These are phyloP conservation scores for Thelaira solivaga DNA, from an alignment of 2,888 invertebrate species.

Conservation along the genomic window DNA sequence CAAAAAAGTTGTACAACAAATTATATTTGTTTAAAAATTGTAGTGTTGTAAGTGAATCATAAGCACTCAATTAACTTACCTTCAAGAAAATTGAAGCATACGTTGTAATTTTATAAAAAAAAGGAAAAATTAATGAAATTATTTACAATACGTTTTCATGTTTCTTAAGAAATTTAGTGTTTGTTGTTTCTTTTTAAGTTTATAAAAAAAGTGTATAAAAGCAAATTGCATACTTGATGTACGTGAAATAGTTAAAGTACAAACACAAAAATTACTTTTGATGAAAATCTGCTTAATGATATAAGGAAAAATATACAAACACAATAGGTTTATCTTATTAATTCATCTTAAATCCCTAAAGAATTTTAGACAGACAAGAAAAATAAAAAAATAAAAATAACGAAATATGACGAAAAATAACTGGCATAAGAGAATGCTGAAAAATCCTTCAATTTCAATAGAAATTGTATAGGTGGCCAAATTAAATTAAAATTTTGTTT, in stretches of 20 bases:
- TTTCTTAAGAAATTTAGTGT: slow-evolving; percentile 38
- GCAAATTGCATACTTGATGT: slow-evolving; percentile 54
- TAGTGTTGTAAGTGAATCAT: not conserved
- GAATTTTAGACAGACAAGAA: not conserved
- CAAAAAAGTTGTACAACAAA: not conserved
- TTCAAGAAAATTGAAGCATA: not conserved
- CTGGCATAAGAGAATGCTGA: too few relatives aligned
- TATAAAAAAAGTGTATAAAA: not conserved
- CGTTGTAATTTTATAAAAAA: slow-evolving; percentile 30
- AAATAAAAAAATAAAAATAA: not conserved
- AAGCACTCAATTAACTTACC: slow-evolving; percentile 13
- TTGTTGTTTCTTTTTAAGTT: not conserved
- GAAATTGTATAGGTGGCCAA: too few relatives aligned
- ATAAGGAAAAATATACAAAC: not conserved
- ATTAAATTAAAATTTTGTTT: too few relatives aligned
- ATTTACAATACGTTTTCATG: slow-evolving; percentile 26
- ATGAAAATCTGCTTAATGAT: slow-evolving; percentile 28
- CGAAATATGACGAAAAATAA: too few relatives aligned
- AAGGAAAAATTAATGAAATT: slow-evolving; percentile 33
- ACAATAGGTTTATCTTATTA: slow-evolving; percentile 36
- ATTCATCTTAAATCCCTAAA: slow-evolving; percentile 42
- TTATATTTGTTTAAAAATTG: not conserved
- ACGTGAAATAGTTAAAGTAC: not conserved
- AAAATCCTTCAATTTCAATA: too few relatives aligned
- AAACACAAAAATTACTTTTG: not conserved